Conservation (phyloP, 1,140 invertebrate genomes). For the Nasonia giraulti region DNA sequence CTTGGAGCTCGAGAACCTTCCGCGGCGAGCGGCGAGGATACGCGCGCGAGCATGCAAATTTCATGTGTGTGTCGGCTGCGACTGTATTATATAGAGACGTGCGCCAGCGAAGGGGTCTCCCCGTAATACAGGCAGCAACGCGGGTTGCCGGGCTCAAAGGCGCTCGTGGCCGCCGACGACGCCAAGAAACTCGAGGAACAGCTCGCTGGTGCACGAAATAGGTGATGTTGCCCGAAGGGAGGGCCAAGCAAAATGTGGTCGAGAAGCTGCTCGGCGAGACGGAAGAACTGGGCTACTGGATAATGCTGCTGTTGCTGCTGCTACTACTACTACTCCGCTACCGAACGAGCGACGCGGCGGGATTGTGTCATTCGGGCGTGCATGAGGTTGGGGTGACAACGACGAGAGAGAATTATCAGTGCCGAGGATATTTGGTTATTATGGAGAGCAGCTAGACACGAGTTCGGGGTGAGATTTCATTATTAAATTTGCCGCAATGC, state of each 20-base stretch:
- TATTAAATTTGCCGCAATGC: too few relatives aligned
- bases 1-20: not conserved
- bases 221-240: not conserved
- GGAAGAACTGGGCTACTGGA: not conserved
- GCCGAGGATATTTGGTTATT: not conserved
- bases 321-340: too few relatives aligned
- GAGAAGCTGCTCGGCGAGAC: not conserved
- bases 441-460: not conserved
- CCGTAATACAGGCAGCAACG: not conserved
- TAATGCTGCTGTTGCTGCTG: not conserved
- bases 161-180: too few relatives aligned
- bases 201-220: too few relatives aligned
- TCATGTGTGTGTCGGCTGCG: too few relatives aligned
- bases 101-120: too few relatives aligned
- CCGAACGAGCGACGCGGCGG: too few relatives aligned
- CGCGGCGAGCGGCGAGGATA: not conserved
- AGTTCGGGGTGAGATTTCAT: too few relatives aligned
- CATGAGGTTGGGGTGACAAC: not conserved
- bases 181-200: not conserved
- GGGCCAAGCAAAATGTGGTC: not conserved
- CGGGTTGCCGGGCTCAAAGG: not conserved
- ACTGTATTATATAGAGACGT: not conserved
- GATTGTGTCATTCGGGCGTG: not conserved
- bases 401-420: not conserved
- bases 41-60: too few relatives aligned